phyloP scores from a whole-genome alignment of 37 sponge, comb jelly and placozoan species.

The Mnemiopsis leidyi region DNA sequence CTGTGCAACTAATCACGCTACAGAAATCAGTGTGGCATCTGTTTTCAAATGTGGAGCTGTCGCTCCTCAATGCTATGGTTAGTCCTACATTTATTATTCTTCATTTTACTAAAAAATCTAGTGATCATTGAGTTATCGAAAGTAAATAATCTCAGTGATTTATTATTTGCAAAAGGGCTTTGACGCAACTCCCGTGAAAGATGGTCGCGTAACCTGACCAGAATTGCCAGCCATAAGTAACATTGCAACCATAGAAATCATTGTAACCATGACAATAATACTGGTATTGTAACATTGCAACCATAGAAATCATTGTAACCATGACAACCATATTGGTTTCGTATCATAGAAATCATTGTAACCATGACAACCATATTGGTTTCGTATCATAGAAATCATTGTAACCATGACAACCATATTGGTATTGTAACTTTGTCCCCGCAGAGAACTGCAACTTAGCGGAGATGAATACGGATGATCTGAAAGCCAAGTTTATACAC shows the following conservation, averaged over 20 bases:
- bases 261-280: too few species aligned
- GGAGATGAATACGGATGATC: not conserved
- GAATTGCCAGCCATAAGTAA: too few species aligned
- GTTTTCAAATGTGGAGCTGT: not conserved
- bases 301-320: not conserved
- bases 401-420: not conserved
- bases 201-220: too few species aligned
- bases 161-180: too few species aligned
- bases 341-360: not conserved
- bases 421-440: not conserved
- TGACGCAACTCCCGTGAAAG: too few species aligned
- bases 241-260: not conserved
- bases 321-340: not conserved
- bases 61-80: constrained; percentile 4
- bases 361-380: not conserved
- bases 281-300: not conserved
- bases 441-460: not conserved
- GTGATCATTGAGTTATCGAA: too few species aligned
- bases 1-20: not conserved
- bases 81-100: too few species aligned
- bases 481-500: constrained; percentile 25
- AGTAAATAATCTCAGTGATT: too few species aligned
- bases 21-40: not conserved
- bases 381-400: not conserved
- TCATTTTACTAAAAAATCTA: too few species aligned